A percentile compares a stretch with the other conserved stretches of the same genome.
Conservation (phyloP, 2,888 invertebrate genomes). For the Morpho achilles region DNA sequence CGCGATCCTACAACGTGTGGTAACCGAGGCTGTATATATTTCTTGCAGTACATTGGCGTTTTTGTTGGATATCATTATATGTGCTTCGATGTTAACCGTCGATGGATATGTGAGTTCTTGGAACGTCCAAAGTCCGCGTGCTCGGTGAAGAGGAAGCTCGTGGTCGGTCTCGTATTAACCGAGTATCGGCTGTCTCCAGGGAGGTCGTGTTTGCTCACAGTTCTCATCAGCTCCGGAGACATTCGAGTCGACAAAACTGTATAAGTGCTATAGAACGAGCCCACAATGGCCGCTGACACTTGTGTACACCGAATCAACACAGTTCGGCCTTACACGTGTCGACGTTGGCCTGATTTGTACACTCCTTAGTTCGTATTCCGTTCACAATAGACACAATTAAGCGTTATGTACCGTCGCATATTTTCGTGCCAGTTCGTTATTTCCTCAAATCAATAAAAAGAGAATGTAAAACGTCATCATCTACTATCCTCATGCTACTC, state of each 20-base stretch:
- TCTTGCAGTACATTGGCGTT: constrained; percentile 17
- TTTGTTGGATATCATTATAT: background rate
- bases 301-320: constrained; percentile 1
- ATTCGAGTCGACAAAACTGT: constrained; percentile 32
- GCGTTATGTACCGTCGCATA: no score
- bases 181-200: constrained; percentile 42
- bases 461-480: no score
- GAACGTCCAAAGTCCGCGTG: no score
- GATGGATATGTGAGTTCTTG: constrained; percentile 12
- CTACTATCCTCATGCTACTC: no score
- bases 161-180: constrained; percentile 35
- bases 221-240: constrained; percentile 30
- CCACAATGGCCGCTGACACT: constrained; percentile 29
- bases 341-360: no score
- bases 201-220: constrained; percentile 40
- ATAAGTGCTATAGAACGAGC: constrained; percentile 30
- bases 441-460: no score
- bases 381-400: no score
- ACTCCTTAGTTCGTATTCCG: no score
- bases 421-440: no score
- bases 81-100: background rate
- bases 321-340: no score
- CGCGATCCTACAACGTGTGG: constrained; percentile 18
- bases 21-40: background rate
- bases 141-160: constrained; percentile 15